Base-by-base conservation (phyloP, 2,888 invertebrate genomes). In the Heliconius sara region DNA sequence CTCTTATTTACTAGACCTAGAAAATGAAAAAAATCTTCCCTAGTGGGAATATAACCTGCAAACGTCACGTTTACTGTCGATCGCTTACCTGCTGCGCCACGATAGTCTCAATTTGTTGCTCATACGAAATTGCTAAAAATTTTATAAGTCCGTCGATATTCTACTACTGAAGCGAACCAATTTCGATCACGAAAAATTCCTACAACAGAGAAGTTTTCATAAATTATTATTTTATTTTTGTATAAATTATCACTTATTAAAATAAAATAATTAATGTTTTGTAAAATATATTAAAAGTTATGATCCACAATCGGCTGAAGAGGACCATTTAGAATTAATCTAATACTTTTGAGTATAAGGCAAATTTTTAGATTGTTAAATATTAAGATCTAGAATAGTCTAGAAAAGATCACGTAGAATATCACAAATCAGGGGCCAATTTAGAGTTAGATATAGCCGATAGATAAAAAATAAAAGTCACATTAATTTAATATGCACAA, bases 361-460 rank as follows among this genome's bases (percentile, higher is more conserved):
- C n/a, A 34, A 65, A 39, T 76, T 34, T n/a, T 30, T 67, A 75
- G 43, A 47, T 70, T 25, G 16, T 70, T 47, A 70, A 70, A 25
- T 67, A 75, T 10, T 68, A 34, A 25, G 16, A 13, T 73, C 72
- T 63, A 52, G 68, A 52, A 75, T 72, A 79, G 10, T 80, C 12
- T 80, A 82, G 77, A 67, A 83, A 71, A 68, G 52, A 43, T 77
- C 80, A 83, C 81, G 75, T 81, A 78, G 83, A 65, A 39, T 78
- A 82, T 86, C 93, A 93, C 92, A 85, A 88, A 88, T 84, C 86
- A 87, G 94, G 87, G 91, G 94, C 94, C 94, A 94, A 94, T 85
- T 88, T 94, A 93, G 93, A 86, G 3, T 86, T 93, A 93, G 93
- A 86, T 79, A 79, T 85, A 85, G 83, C 25, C 74, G 72, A 75